A percentile compares a stretch with the other conserved stretches of the same genome.
Conservation (phyloP, 2,888 invertebrate genomes). For the Eurois occulta region DNA sequence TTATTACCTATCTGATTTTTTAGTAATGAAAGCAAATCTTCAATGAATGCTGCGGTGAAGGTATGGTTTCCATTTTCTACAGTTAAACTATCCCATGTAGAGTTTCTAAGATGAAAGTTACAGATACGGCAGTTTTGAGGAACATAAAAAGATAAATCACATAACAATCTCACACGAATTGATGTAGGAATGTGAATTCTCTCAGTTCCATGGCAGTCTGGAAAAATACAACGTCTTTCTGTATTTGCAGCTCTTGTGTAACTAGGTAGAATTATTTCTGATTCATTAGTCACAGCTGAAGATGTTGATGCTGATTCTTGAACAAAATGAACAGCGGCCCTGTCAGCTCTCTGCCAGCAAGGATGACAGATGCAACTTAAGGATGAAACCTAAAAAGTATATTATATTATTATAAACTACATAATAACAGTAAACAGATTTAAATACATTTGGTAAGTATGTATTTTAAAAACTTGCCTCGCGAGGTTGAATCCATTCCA, state of each 20-base stretch:
- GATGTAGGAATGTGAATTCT: slow-evolving; percentile 4
- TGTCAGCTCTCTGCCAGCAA: slow-evolving; percentile 37
- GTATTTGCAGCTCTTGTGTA: slow-evolving; percentile 32
- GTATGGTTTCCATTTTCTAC: slow-evolving; percentile 22
- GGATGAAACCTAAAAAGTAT: slow-evolving; percentile 5
- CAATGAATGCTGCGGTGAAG: slow-evolving; percentile 24
- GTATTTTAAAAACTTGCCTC: slow-evolving; percentile 13
- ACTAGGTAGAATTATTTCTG: slow-evolving; percentile 32
- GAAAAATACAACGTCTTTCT: slow-evolving; percentile 29
- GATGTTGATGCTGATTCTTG: slow-evolving; percentile 16
- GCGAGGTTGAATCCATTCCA: slow-evolving; percentile 3
- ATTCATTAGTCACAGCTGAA: slow-evolving; percentile 4
- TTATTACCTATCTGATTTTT: slow-evolving; percentile 31
- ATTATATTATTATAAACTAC: not conserved
- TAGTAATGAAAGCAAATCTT: slow-evolving; percentile 22
- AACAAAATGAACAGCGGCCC: slow-evolving; percentile 5
- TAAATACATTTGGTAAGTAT: not conserved
- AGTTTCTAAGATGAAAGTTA: not conserved
- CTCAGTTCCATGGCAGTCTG: slow-evolving; percentile 3
- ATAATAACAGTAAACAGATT: not conserved
- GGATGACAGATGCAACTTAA: slow-evolving; percentile 22
- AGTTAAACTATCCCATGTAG: slow-evolving; percentile 8
- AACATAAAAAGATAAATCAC: slow-evolving; percentile 15
- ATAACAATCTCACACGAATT: slow-evolving; percentile 2
- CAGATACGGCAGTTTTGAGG: slow-evolving; percentile 19